phyloP scores from a whole-genome alignment of 2,888 invertebrate genomes.

The Dryocosmus kuriphilus region DNA sequence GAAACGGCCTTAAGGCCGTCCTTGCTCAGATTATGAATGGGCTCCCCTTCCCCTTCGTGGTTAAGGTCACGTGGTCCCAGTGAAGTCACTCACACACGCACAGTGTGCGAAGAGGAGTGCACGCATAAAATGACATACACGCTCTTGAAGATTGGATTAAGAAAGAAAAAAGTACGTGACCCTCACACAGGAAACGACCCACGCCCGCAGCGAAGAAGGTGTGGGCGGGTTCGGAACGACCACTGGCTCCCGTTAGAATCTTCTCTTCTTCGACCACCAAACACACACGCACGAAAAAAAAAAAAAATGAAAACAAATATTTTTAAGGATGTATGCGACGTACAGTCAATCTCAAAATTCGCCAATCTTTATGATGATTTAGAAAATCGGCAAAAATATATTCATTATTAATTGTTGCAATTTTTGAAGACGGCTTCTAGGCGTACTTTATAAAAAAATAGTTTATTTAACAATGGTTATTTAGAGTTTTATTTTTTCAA shows the following conservation, averaged over 20 bases:
- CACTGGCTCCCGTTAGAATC: conserved; percentile 53
- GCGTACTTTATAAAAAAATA: too few relatives aligned
- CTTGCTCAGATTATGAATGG: conserved; percentile 75
- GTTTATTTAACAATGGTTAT: too few relatives aligned
- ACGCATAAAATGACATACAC: conserved; percentile 45
- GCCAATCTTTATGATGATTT: too few relatives aligned
- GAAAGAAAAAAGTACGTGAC: conserved; percentile 62
- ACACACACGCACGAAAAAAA: background rate
- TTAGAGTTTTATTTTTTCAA: too few relatives aligned
- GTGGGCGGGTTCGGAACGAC: conserved; percentile 48
- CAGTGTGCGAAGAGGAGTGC: conserved; percentile 27
- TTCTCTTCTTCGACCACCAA: conserved; percentile 5
- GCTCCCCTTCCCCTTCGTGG: conserved; percentile 54
- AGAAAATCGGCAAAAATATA: too few relatives aligned
- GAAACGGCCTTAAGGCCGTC: conserved; percentile 73
- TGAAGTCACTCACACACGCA: conserved; percentile 43
- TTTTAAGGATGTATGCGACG: too few relatives aligned
- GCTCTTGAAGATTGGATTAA: conserved; percentile 48
- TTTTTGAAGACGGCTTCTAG: too few relatives aligned
- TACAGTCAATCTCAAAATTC: too few relatives aligned
- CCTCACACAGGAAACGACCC: conserved; percentile 68
- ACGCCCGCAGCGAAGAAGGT: conserved; percentile 59
- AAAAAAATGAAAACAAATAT: conserved; percentile 1
- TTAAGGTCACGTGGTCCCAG: conserved; percentile 46
- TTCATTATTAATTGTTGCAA: too few relatives aligned